Evolutionary conservation across 2,888 invertebrate genomes (phyloP), one percentile per base, ranked within the genome.

Genomic region (Caenorhabditis auriculariae): DNA sequence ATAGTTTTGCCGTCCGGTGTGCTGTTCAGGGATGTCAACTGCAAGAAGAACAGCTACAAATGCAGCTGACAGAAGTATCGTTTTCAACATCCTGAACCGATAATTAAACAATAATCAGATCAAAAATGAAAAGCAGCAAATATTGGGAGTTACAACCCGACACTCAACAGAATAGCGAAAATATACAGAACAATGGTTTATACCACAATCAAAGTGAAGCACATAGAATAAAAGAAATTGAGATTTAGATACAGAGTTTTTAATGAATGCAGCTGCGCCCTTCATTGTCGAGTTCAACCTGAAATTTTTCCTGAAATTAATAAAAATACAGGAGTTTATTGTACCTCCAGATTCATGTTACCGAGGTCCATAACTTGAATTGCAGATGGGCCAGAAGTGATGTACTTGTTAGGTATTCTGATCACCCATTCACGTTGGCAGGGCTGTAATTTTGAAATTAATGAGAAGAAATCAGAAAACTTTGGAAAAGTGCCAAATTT

Each of bases 351-450:
- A 54, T 79, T 79, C 56, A 79, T 38, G 4, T 47, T 56, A 35
- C 79, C 73, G n/a, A 73, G 29, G 47, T 73, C 62, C 63, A 78
- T 72, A 28, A 63, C 21, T 37, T 66, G 27, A 17, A 39, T 54
- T 2, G 61, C 60, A 32, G 59, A 53, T 3, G 54, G 48, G 21
- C 73, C 75, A 27, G 62, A 59, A n/a, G 60, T 62, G 28, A 81
- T 78, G 66, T 79, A 80, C 46, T 78, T 77, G 51, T 69, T 66
- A 5, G 80, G 78, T 45, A 80, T 71, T 29, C 70, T 66, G 44
- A 80, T 76, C 4, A 73, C 61, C 80, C 80, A 81, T 56, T 76
- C 75, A 7, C 80, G 64, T 54, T 76, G 74, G 51, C 80, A 80
- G 0, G 72, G 71, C 76, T 79, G 53, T 48, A 72, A 60, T 28